Evolutionary conservation across 2,797 vertebrate species (phyloP), one percentile per base, ranked within the genome.

Genomic region (Lycodopsis pacificus): DNA sequence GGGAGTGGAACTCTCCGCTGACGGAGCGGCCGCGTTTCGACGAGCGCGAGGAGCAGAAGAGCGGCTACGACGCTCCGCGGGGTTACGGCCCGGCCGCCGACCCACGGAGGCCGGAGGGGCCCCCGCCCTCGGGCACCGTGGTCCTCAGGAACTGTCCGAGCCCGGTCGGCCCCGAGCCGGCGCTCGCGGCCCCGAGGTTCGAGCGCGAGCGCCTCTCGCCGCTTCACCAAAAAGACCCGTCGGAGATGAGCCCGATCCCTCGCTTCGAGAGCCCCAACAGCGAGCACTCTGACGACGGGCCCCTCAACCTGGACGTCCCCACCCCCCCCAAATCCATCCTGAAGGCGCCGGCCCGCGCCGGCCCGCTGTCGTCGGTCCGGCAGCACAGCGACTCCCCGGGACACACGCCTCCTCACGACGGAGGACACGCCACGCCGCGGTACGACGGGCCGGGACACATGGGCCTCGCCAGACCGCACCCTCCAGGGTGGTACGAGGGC

Each of bases 261-360:
- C 90, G 95, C 12, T 96, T 96, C 4, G 95, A 96, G 88, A 96
- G 95, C 71, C 95, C 95, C 4, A 95, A 94, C 83, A 95, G 94
- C 5, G 94, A 95, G 69, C 95, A 95, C 83, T 95, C 94, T 0
- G 94, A 95, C 2, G 92, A 95, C 1, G 93, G 90, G 9, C 92
- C 93, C 1, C 63, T 94, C 13, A 87, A 77, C 0, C 36, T 53
- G 22, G 94, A 93, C 2, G 73, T 10, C 0, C 76, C 91, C 25
- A 82, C 90, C 53, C 56, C 72, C 1, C 75, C 86, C 13, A 90
- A 93, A 44, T 81, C 91, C 84, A 93, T 91, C 80, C 93, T 95
- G 0, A 93, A 95, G 79, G 59, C 70, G 7, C 69, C 64, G 0
- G 1, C 48, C 6, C 78, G 71, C 0, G 71, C 49, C 0, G 90